Evolutionary conservation across 30 jellyfish, hydroid and myxozoan species (phyloP), one percentile per base, ranked within the genome.

Genomic region (Mastigias papua): DNA sequence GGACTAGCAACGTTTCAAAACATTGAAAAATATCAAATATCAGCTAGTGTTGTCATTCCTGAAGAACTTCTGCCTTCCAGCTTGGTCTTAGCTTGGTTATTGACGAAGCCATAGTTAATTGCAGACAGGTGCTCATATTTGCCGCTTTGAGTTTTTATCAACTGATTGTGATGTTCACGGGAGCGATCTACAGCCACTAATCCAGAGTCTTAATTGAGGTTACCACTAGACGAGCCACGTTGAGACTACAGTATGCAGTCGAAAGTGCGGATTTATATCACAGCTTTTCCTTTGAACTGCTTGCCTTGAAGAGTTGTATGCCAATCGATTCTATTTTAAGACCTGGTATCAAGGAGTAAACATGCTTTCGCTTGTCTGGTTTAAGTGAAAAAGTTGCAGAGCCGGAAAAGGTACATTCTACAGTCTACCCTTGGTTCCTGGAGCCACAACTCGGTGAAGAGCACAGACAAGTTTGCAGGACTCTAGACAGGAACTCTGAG

Each of bases 151-250:
- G 17, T 10, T n/a, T n/a, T 10, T 21, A 51, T 51, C 67, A 4
- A 51, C 17, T 10, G 67, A 51, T 1, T 51, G 23, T 17, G 67
- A 51, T 51, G 5, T 51, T 5, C 11, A 11, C 54, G 5, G 54
- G 10, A 37, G 54, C 5, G 54, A 5, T 1, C 61, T 5, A 6
- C 1, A 68, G 80, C 80, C 80, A 60, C 80, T 20, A 68, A 68
- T 68, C 54, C 31, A 31, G 11, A 68, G 49, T 60, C 57, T 46
- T 46, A 68, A 68, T 68, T 68, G 80, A 68, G 80, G 80, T 68
- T 26, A 34, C 77, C 22, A 68, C 25, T 16, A 5, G 67, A 51
- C 25, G 17, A 8, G 17, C 17, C 27, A 51, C 27, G 2, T 51
- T 23, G 67, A 5, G 67, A 5, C 67, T 51, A 17, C 23, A n/a